phyloP scores from a whole-genome alignment of 2,797 vertebrate genomes.

The Simalia tracyae region DNA sequence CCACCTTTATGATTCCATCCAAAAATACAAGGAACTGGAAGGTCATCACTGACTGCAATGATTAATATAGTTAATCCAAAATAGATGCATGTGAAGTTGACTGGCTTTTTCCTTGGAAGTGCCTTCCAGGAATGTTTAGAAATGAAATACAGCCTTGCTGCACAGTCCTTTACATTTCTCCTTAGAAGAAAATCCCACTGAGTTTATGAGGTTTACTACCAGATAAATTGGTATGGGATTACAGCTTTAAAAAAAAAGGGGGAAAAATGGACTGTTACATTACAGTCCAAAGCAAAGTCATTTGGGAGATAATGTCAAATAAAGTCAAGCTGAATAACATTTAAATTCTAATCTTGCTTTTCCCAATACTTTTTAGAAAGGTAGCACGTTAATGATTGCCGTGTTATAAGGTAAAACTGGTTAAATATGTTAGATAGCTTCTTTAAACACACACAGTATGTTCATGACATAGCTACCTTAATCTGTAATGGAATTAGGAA shows the following conservation, averaged over 20 bases:
- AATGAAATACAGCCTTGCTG: background rate
- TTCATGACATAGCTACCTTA: background rate
- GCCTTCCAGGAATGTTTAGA: background rate
- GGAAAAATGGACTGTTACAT: background rate
- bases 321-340: background rate
- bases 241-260: background rate
- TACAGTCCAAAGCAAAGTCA: background rate
- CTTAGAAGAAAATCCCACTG: background rate
- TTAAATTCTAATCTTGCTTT: background rate
- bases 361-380: background rate
- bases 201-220: background rate
- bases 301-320: background rate
- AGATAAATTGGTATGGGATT: background rate
- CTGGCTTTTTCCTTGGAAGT: background rate
- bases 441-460: slow-evolving; percentile 31
- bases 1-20: background rate
- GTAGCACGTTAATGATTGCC: slow-evolving; percentile 32
- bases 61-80: background rate
- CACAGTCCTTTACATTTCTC: background rate
- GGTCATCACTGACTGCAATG: background rate
- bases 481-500: background rate
- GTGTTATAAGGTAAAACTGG: slow-evolving; percentile 39
- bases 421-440: slow-evolving; percentile 55
- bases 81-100: background rate
- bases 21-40: background rate